phyloP scores from a whole-genome alignment of 2,113 vertebrate species.

The Cyprinodon tularosa region DNA sequence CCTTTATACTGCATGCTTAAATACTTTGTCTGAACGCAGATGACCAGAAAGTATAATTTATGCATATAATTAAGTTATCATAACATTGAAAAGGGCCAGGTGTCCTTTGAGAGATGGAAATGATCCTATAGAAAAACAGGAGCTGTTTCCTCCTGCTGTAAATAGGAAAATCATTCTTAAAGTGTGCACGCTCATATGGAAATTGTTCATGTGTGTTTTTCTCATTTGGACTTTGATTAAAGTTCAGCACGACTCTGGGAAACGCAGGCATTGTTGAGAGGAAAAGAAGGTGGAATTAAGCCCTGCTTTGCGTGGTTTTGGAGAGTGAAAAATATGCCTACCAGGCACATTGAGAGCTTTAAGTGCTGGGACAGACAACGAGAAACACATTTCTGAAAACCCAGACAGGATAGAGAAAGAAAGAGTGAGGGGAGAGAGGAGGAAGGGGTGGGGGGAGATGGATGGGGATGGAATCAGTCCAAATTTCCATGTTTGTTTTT shows the following conservation, averaged over 20 bases:
- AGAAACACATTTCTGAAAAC: slow-evolving; percentile 77
- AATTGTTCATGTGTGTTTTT: slow-evolving; percentile 61
- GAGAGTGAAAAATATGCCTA: slow-evolving; percentile 51
- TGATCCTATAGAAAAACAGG: slow-evolving; percentile 47
- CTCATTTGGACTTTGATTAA: slow-evolving; percentile 57
- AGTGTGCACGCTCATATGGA: slow-evolving; percentile 56
- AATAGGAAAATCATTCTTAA: slow-evolving; percentile 54
- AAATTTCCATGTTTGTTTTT: slow-evolving; percentile 63
- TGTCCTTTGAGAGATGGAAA: slow-evolving; percentile 60
- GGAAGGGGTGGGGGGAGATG: slow-evolving; percentile 27
- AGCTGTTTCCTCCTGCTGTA: slow-evolving; percentile 56
- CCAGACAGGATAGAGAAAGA: slow-evolving; percentile 62
- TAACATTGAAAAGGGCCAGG: slow-evolving; percentile 68
- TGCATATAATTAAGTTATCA: slow-evolving; percentile 70
- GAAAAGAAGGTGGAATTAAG: slow-evolving; percentile 39
- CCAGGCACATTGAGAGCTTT: slow-evolving; percentile 58
- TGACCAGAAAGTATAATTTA: slow-evolving; percentile 63
- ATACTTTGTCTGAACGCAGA: slow-evolving; percentile 37
- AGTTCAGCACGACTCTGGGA: slow-evolving; percentile 53
- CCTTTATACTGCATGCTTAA: slow-evolving; percentile 47
- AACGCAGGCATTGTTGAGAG: slow-evolving; percentile 26
- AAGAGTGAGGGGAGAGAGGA: slow-evolving; percentile 6
- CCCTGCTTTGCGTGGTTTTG: slow-evolving; percentile 61
- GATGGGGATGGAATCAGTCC: slow-evolving; percentile 65
- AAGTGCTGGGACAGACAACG: slow-evolving; percentile 67